Base-by-base conservation (phyloP, 2,113 vertebrate genomes). In the Tenebrosternarchus preto region DNA sequence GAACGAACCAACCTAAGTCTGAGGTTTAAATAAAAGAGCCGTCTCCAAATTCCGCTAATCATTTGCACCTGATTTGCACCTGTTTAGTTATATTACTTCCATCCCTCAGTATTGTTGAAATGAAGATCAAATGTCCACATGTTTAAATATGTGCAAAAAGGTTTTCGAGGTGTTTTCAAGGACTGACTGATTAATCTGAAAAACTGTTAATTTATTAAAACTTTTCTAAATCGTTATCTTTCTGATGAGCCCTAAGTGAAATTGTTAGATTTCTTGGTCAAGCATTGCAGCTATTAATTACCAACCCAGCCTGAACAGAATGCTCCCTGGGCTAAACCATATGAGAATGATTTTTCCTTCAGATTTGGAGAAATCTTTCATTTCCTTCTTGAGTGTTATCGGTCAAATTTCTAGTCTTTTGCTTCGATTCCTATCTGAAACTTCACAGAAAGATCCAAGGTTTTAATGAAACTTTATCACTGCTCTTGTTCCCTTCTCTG, bases 341-440 rank as follows among this genome's bases (percentile, higher is more conserved):
- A 67, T 73, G 39, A 53, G 24, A 76, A 19, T 20, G 25, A 36
- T 15, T 31, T 27, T 77, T 57, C 31, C 3, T 27, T 39, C 20
- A 57, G 60, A 12, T 70, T 63, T 82, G 29, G 43, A 50, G 43
- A 50, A 12, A 31, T 77, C 57, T 77, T 77, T 73, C 22, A 57
- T 74, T 74, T 68, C 61, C 63, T 24, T 61, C 46, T 73, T 36
- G 9, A 36, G 39, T 53, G 39, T 25, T 78, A 78, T 78, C 61
- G 12, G 8, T 67, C 9, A 60, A 56, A 68, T 73, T 60, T 1
- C 8, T 33, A 27, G 20, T 12, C 12, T 39, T 56, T 56, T 19
- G 1, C 16, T 12, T 36, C 68, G 0, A 9, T 24, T 69, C 27
- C 55, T 36, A 17, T 83, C 57, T 39, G 63, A 39, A 17, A 19